Conservation (phyloP, 1,140 invertebrate genomes). For the Aphidius gifuensis region DNA sequence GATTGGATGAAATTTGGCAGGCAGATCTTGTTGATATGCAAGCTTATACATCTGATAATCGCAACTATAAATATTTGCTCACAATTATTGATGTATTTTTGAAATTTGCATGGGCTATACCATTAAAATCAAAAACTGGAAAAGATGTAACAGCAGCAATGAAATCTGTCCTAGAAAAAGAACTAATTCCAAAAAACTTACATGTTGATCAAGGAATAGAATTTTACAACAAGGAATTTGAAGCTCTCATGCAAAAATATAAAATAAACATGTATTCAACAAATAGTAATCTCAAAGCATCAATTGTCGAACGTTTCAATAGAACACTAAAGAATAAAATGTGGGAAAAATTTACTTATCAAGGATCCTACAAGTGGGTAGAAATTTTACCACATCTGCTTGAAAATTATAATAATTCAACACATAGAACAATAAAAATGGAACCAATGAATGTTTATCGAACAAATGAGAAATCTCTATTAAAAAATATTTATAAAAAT, state of each 20-base stretch:
- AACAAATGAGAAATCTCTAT: no score
- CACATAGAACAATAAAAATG: no score
- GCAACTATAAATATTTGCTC: constrained; percentile 19
- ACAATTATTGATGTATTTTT: constrained; percentile 26
- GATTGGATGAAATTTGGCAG: constrained; percentile 19
- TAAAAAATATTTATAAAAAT: no score
- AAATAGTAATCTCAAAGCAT: neutral
- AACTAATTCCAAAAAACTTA: constrained; percentile 16
- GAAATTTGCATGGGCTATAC: constrained; percentile 25
- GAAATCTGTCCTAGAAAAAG: constrained; percentile 6
- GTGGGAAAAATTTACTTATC: no score
- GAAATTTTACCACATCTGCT: no score
- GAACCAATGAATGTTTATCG: no score
- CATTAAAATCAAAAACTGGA: constrained; percentile 21
- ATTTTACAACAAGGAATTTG: constrained; percentile 12
- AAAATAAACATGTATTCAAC: neutral
- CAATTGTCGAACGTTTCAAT: neutral
- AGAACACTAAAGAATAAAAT: no score
- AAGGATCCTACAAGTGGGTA: no score
- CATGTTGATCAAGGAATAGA: constrained; percentile 17
- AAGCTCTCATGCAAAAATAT: neutral
- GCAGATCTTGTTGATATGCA: constrained; percentile 21
- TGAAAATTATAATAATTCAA: no score
- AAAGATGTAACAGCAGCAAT: constrained; percentile 22
- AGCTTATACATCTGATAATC: constrained; percentile 1